phyloP scores from a whole-genome alignment of 2,888 invertebrate genomes.

The Hecatera dysodea region DNA sequence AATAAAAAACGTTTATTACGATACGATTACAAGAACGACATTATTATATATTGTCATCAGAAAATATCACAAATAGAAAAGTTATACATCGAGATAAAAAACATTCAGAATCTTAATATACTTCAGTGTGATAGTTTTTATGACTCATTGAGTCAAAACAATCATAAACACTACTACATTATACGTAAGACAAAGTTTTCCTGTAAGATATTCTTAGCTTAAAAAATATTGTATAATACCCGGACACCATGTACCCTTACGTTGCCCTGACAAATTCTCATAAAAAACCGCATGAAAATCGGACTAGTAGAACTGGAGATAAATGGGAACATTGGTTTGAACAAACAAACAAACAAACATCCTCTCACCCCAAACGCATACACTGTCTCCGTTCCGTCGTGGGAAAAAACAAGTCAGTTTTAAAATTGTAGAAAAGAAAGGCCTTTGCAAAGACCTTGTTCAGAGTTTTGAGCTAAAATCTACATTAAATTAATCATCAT shows the following conservation, averaged over 20 bases:
- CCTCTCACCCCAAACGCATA: too few relatives aligned
- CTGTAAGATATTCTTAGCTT: background rate
- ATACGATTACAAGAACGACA: conserved; percentile 11
- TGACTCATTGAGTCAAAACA: background rate
- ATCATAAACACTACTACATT: background rate
- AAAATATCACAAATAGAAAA: conserved; percentile 16
- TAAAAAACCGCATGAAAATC: too few relatives aligned
- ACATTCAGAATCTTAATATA: background rate
- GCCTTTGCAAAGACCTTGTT: too few relatives aligned
- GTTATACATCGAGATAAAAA: conserved; percentile 17
- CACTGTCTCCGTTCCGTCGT: too few relatives aligned
- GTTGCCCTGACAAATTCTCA: background rate
- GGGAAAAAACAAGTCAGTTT: too few relatives aligned
- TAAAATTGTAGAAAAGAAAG: background rate
- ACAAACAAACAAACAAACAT: too few relatives aligned
- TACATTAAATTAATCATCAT: background rate
- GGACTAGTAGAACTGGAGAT: too few relatives aligned
- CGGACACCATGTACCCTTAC: background rate
- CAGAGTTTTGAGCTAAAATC: background rate
- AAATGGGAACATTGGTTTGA: too few relatives aligned
- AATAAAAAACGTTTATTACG: conserved; percentile 8
- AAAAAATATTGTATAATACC: background rate
- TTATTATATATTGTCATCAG: conserved; percentile 13
- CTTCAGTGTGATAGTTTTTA: conserved; percentile 13
- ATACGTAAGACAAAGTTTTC: background rate